Evolutionary conservation across 2,888 invertebrate species (phyloP), one percentile per base, ranked within the genome.

Genomic region (Hofmannophila pseudospretella): DNA sequence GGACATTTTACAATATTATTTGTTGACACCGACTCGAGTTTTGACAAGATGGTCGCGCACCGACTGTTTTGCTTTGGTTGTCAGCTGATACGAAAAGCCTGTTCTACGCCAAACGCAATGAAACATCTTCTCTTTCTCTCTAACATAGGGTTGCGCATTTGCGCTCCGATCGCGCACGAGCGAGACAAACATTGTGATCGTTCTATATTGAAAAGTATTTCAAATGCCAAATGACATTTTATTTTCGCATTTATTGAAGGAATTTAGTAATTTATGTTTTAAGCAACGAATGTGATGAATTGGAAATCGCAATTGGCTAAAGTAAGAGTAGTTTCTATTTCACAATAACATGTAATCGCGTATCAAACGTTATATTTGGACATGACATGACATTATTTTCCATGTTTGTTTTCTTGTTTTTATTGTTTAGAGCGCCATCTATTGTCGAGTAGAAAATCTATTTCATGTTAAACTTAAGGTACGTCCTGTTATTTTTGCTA

Each of bases 21-120:
- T 85, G 81, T 80, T 80, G 82, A 77, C 78, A 75, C 80, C 74
- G 81, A 76, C 76, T 85, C 73, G 67, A 81, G 82, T 81, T 87
- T 86, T 88, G 88, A 88, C 88, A 88, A 88, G 87, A 88, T 87
- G 88, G 87, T 88, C 80, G 88, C 86, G 82, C 80, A 86, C 88
- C 86, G 85, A 87, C 87, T 88, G 88, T 88, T 88, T 87, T 88
- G 88, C 87, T 88, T 88, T 88, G 88, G 75, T 84, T 87, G 88
- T 88, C 88, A 88, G 88, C 88, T 88, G 88, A 88, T 88, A 88
- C 80, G 78, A 79, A 73, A 12, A 69, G 53, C 63, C 73, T 71
- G 77, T 71, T 78, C 56, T 63, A 61, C 52, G 78, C 67, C 56
- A 67, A 71, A 65, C 67, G 65, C 51, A 71, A 58, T 42, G 45